Base-by-base conservation (phyloP, 2,797 vertebrate genomes). In the Thunnus albacares region DNA sequence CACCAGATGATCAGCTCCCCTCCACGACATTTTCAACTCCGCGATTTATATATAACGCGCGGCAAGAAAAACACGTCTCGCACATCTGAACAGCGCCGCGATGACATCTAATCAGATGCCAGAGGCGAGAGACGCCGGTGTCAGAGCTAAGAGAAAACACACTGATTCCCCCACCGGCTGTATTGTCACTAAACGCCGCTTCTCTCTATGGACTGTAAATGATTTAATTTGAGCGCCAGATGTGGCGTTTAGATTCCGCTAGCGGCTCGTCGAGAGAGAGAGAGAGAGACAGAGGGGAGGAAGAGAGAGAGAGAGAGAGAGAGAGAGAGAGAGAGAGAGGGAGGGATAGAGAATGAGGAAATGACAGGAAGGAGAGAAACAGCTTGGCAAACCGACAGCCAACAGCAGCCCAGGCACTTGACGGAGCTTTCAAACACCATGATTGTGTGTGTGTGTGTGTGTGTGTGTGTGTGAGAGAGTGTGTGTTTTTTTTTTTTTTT, bases 291-390 rank as follows among this genome's bases (percentile, higher is more conserved):
- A 11, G 38, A 38, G 10, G 8, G 63, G 88, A 88, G 86, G 80
- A 75, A 84, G 85, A 71, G 82, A 79, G 85, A 28, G 73, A 35
- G 35, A 38, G 35, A 38, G 35, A 11, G 38, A 11, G 38, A 3
- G 10, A 11, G 38, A 38, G 10, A 38, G 38, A 38, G 78, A 60
- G 79, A 71, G 75, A 55, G 84, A 60, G 68, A 86, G 89, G 75
- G 87, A 88, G 82, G 81, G 90, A 82, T 45, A 68, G 84, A 87
- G 86, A 82, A 86, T 68, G 89, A 90, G 91, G 86, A 91, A 95
- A 94, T 93, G 93, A 93, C 94, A 95, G 95, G 94, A 95, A 96
- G 93, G 83, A 92, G 91, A 87, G 92, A 71, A 91, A 90, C 80
- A 74, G 85, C 84, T 91, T 93, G 92, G 93, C 92, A 92, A 83